phyloP scores from a whole-genome alignment of 2,113 vertebrate species.

The Phalacrocorax carbo region DNA sequence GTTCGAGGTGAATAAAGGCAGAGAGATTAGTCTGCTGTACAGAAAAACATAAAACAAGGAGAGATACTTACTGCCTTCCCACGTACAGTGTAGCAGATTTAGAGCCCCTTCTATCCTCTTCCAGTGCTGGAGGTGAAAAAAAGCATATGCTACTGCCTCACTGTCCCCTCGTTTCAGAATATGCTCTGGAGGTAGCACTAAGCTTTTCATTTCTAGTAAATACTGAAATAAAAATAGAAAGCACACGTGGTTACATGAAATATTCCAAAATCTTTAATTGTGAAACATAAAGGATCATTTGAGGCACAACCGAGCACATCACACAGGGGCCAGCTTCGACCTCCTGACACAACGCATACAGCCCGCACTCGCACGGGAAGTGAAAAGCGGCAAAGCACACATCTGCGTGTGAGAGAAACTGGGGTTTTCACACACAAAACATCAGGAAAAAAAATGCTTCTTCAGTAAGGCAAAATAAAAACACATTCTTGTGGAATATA shows the following conservation, averaged over 20 bases:
- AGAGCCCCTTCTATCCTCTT: constrained; percentile 97
- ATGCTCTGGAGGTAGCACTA: constrained; percentile 97
- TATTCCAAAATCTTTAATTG: not conserved
- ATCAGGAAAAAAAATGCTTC: not conserved
- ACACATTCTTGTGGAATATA: not conserved
- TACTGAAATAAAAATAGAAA: constrained; percentile 78
- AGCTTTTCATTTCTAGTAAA: constrained; percentile 98
- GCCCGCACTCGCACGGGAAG: no score
- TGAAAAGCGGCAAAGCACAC: not conserved
- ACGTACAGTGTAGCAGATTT: constrained; percentile 95
- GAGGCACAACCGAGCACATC: accelerated
- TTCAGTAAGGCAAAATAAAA: not conserved
- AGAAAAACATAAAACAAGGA: not conserved
- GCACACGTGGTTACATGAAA: not conserved
- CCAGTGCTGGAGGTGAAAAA: constrained; percentile 99
- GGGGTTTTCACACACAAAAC: not conserved
- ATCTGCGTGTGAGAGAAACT: accelerated
- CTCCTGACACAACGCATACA: not conserved
- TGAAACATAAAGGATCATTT: not conserved
- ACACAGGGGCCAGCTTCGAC: not conserved
- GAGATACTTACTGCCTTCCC: constrained; percentile 94
- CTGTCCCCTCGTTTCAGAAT: constrained; percentile 98
- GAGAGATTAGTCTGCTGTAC: not conserved
- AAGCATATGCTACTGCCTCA: constrained; percentile 96
- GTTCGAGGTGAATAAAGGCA: not conserved